These are phyloP conservation scores for Coecobrya sp. DNA, from an alignment of 2,888 invertebrate species.

Conservation along the genomic window DNA sequence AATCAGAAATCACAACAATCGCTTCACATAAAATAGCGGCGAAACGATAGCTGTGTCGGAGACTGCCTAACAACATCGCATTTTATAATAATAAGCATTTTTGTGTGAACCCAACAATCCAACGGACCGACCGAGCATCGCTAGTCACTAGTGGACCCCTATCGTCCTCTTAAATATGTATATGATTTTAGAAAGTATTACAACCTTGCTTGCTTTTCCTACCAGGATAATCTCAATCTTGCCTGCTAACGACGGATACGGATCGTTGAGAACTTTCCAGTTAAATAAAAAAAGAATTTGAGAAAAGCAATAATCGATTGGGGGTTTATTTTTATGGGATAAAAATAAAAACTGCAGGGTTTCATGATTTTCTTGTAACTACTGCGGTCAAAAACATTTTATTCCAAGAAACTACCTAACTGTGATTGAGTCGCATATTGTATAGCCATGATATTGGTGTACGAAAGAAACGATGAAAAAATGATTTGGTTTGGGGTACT, in stretches of 20 bases:
- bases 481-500: no score
- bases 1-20: slow-evolving; percentile 60
- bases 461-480: no score
- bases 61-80: slow-evolving; percentile 6
- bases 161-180: not conserved
- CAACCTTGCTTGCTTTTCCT: slow-evolving; percentile 21
- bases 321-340: slow-evolving; percentile 23
- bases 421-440: no score
- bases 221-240: not conserved
- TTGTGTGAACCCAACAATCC: not conserved
- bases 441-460: no score
- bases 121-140: not conserved
- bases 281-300: not conserved
- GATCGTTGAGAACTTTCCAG: slow-evolving; percentile 41
- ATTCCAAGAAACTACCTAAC: not conserved
- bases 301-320: slow-evolving; percentile 47
- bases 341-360: slow-evolving; percentile 1
- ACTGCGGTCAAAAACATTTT: not conserved
- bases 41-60: not conserved
- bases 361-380: not conserved
- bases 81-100: slow-evolving; percentile 30
- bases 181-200: slow-evolving; percentile 37
- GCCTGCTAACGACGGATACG: slow-evolving; percentile 44
- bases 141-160: slow-evolving; percentile 33
- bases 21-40: slow-evolving; percentile 49